phyloP scores from a whole-genome alignment of 2,113 vertebrate species.

The Leptobrachium leishanense region DNA sequence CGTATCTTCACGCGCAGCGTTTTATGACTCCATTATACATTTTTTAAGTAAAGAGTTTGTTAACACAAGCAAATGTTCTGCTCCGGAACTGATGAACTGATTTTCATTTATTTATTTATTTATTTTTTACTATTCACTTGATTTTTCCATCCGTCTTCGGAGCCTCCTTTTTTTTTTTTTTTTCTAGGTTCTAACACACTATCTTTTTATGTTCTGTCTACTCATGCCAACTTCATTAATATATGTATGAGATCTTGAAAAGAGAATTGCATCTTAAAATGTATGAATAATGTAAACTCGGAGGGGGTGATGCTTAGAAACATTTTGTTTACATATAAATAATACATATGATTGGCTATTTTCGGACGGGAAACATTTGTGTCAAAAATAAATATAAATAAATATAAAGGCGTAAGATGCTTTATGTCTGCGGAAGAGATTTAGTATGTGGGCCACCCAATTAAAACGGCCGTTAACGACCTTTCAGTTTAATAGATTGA shows the following conservation, averaged over 20 bases:
- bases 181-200: conserved; percentile 37
- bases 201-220: conserved; percentile 42
- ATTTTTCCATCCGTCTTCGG: neutral
- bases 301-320: conserved; percentile 38
- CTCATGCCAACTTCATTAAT: conserved; percentile 43
- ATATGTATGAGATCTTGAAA: conserved; percentile 49
- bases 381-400: conserved; percentile 20
- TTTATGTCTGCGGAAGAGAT: neutral
- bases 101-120: neutral
- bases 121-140: conserved; percentile 14
- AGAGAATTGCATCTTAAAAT: conserved; percentile 49
- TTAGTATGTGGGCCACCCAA: neutral
- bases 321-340: conserved; percentile 50
- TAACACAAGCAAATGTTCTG: neutral
- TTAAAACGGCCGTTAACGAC: neutral
- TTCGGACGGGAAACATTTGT: conserved; percentile 17
- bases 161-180: conserved; percentile 22
- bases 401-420: conserved; percentile 22
- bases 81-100: neutral
- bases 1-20: too few species aligned
- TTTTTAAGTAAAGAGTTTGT: too few species aligned
- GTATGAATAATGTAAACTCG: conserved; percentile 49
- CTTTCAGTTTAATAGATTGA: neutral
- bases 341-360: conserved; percentile 36
- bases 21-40: too few species aligned